These are phyloP conservation scores for Enteromius fasciolatus DNA, from an alignment of 2,797 vertebrate genomes.

Conservation along the genomic window DNA sequence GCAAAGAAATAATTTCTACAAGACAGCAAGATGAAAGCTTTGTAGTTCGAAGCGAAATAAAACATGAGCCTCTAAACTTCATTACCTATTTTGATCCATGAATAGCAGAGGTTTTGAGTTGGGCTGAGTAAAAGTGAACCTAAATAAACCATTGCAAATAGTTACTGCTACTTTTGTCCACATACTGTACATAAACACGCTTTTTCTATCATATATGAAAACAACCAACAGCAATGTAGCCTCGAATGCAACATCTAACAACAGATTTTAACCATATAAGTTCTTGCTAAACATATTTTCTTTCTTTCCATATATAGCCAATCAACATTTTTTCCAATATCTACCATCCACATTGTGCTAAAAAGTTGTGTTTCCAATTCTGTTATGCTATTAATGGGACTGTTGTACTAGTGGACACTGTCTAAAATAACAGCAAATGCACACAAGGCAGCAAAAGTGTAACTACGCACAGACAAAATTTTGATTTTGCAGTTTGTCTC, in stretches of 20 bases:
- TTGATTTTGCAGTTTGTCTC: neutral
- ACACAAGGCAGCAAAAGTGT: neutral
- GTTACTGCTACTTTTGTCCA: slow-evolving; percentile 9
- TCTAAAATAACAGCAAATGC: slow-evolving; percentile 1
- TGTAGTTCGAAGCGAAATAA: neutral
- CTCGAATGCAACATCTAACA: slow-evolving; percentile 1
- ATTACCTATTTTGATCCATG: neutral
- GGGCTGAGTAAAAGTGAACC: neutral
- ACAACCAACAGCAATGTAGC: neutral
- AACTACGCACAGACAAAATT: neutral
- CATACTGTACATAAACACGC: neutral
- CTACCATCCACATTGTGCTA: neutral
- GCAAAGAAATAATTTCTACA: neutral
- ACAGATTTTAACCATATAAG: neutral
- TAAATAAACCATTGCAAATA: neutral
- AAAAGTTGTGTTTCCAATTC: neutral
- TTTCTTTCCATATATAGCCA: neutral
- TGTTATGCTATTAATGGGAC: neutral
- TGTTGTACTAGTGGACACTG: neutral
- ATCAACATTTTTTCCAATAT: neutral
- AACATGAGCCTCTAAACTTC: neutral
- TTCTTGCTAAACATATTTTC: neutral
- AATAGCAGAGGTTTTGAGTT: neutral
- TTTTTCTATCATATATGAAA: neutral
- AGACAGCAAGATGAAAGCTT: neutral